phyloP scores from a whole-genome alignment of 2,797 vertebrate genomes.

The Cossypha heuglini region DNA sequence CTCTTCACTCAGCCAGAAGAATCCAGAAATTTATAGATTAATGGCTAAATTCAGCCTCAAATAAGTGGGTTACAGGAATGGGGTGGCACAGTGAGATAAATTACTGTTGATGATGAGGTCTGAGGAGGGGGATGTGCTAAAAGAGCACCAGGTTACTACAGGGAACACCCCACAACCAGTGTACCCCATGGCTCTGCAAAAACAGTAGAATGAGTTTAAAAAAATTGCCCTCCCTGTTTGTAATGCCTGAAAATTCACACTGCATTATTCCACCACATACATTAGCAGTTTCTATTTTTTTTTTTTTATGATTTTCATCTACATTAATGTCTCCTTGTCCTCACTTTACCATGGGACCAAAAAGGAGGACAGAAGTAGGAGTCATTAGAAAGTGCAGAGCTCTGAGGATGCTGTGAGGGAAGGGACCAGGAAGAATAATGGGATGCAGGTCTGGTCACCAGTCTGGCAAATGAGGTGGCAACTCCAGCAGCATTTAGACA shows the following conservation, averaged over 20 bases:
- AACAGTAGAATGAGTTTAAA: neutral
- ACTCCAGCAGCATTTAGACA: constrained; percentile 8
- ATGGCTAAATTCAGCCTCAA: neutral
- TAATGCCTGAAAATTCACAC: neutral
- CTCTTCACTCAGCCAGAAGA: neutral
- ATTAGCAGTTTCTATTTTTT: neutral
- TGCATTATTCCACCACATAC: neutral
- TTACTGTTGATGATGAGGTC: neutral
- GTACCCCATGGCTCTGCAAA: neutral
- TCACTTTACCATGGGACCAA: neutral
- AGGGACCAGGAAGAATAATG: neutral
- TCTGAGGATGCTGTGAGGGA: neutral
- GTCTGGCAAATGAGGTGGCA: constrained; percentile 28
- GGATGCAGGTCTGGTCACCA: constrained; percentile 8
- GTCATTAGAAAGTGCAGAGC: neutral
- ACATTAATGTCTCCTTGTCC: neutral
- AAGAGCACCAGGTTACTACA: neutral
- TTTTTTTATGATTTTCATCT: neutral
- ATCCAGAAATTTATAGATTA: neutral
- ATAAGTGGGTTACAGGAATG: neutral
- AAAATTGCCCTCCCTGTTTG: neutral
- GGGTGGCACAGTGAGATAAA: neutral
- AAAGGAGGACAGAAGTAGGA: neutral
- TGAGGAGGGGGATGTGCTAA: neutral
- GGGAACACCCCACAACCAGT: neutral